Base-by-base conservation (phyloP, 1,140 invertebrate genomes). In the Zaprionus kolodkinae region DNA sequence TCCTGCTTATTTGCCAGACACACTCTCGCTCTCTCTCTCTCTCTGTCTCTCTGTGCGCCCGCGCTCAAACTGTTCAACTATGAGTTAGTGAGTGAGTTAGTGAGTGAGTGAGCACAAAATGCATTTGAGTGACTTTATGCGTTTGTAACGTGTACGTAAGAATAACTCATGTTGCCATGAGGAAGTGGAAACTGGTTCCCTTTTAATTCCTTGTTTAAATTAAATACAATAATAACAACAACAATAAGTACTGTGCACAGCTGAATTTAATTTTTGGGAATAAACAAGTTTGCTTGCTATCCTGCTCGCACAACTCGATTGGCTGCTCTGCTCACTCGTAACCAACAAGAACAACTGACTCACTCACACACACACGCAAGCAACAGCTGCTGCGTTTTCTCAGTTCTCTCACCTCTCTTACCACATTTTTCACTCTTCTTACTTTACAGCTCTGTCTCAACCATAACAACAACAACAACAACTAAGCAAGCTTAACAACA, bases 331-430 rank as follows among this genome's bases (percentile, higher is more conserved):
- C 38, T 45, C 40, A 60, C 54, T 71, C 57, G 35, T 60, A 55
- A 43, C 66, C 33, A 67, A 62, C 30, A 57, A 61, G 48, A 68
- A 63, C 70, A 72, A 67, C 45, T 5, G 27, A 67, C 17, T 21
- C 21, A 21, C 21, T 21, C 21, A 21, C 52, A 56, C 50, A 71
- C 62, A 75, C n/a, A 64, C 54, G 59, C 59, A 72, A 77, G 65
- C 69, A 81, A 81, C 79, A 81, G 78, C 74, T 81, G 78, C 71
- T 81, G 69, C 48, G 27, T 50, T 60, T 64, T 64, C 77, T 50
- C 43, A 54, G 36, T 62, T 59, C 57, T 57, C 25, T 35, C 30
- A 0, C 30, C 30, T 35, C 33, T n/a, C 45, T 61, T 40, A 35
- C 33, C 9, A 59, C 9, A 59, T 21, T 12, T 52, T 50, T 43